Evolutionary conservation across 2,888 invertebrate species (phyloP).

Genomic region (Coleophora deauratella): DNA sequence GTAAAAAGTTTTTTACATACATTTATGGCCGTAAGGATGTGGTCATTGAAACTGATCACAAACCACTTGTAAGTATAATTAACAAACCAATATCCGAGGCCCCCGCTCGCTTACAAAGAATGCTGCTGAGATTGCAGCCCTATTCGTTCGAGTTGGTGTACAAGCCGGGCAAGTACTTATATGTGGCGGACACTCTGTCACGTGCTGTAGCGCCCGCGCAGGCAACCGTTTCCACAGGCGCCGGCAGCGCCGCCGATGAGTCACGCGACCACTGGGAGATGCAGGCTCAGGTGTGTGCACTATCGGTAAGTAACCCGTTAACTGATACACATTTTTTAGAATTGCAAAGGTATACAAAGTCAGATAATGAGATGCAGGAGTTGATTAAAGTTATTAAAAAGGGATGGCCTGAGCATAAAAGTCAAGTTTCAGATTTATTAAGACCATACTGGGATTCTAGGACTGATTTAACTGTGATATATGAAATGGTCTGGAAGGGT

Average conservation of each 20-base stretch:
- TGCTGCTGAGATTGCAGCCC: constrained; percentile 14
- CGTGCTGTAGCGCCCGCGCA: constrained; percentile 5
- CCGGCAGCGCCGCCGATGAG: background rate
- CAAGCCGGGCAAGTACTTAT: constrained; percentile 14
- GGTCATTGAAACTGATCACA: too few species aligned
- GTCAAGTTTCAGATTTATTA: background rate
- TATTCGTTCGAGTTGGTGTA: constrained; percentile 14
- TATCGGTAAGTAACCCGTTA: background rate
- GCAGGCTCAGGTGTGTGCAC: background rate
- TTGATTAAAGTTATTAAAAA: constrained; percentile 8
- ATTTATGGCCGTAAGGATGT: too few species aligned
- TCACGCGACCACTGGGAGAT: too few species aligned
- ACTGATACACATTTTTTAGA: background rate
- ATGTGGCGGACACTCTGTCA: constrained; percentile 14
- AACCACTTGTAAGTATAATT: too few species aligned
- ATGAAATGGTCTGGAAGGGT: too few species aligned
- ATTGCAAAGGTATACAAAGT: constrained; percentile 6
- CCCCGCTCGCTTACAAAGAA: constrained; percentile 12
- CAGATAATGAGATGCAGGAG: constrained; percentile 6
- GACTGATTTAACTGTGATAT: too few species aligned
- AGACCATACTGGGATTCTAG: too few species aligned
- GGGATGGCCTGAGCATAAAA: constrained; percentile 10
- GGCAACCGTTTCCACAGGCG: background rate
- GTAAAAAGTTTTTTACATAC: too few species aligned
- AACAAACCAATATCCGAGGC: constrained; percentile 15